Percentiles rank a stretch among this genome's conserved stretches.
Conservation (phyloP, 1,140 invertebrate genomes). For the Drosophila tristis region DNA sequence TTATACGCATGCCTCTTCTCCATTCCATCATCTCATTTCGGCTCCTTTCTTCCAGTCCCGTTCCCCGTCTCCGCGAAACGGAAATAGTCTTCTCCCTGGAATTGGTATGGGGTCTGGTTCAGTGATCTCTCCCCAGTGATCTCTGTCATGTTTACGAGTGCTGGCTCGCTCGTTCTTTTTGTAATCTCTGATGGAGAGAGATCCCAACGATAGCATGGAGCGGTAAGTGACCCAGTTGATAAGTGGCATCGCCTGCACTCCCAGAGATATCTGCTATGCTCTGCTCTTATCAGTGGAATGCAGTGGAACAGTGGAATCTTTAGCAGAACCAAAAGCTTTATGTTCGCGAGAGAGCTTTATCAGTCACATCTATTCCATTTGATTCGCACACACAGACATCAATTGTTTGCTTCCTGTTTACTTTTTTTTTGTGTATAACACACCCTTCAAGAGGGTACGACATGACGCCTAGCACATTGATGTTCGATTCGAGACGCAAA, state of each 20-base stretch:
- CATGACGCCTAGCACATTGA: not conserved
- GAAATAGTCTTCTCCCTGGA: conserved; percentile 65
- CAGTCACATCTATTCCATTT: conserved; percentile 30
- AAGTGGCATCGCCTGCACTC: conserved; percentile 6
- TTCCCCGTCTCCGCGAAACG: conserved; percentile 41
- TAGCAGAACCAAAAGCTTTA: too few species aligned
- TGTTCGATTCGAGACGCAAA: too few species aligned
- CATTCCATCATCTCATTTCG: conserved; percentile 24
- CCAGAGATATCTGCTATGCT: not conserved
- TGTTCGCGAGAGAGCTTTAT: conserved; percentile 9
- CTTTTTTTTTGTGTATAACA: conserved; percentile 22
- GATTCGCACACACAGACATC: conserved; percentile 37
- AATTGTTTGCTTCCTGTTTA: conserved; percentile 52
- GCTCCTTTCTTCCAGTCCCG: conserved; percentile 36
- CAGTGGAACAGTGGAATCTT: not conserved
- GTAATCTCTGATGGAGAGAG: conserved; percentile 26
- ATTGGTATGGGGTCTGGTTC: conserved; percentile 35
- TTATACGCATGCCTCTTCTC: conserved; percentile 57
- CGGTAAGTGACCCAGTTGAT: conserved; percentile 37
- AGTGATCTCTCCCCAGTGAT: conserved; percentile 63
- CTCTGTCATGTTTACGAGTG: conserved; percentile 56
- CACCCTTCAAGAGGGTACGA: too few species aligned
- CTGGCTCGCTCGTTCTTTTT: conserved; percentile 8
- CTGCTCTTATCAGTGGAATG: not conserved
- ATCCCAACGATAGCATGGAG: conserved; percentile 6